Conservation (phyloP, 2,888 invertebrate species). For the Chironomus riparius region DNA sequence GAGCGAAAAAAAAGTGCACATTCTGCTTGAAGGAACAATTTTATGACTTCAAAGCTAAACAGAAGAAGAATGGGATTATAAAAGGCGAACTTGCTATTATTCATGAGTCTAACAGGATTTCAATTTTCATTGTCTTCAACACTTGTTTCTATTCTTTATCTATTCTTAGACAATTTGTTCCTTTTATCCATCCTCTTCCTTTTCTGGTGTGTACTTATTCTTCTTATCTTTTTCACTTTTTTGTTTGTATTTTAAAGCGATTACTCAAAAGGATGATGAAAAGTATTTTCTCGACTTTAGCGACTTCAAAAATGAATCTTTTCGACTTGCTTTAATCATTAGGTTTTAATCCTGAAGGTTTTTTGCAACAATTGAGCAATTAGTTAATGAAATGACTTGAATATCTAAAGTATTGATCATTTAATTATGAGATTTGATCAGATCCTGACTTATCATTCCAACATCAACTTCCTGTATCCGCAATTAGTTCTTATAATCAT, state of each 20-base stretch:
- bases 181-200: background rate
- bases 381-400: too few relatives aligned
- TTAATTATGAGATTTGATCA: too few relatives aligned
- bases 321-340: too few relatives aligned
- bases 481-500: too few relatives aligned
- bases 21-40: background rate
- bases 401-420: too few relatives aligned
- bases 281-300: background rate
- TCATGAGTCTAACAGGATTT: background rate
- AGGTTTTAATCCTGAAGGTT: too few relatives aligned
- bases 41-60: background rate
- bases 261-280: background rate
- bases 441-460: too few relatives aligned
- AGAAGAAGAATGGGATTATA: background rate
- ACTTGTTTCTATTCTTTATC: background rate
- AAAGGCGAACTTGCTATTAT: background rate
- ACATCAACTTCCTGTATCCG: too few relatives aligned
- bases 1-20: background rate
- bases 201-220: background rate
- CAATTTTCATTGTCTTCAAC: background rate
- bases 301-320: background rate
- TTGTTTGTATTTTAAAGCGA: background rate
- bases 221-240: background rate
- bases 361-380: too few relatives aligned
- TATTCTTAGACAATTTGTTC: background rate